These are phyloP conservation scores for Hapalemur alaotrensis DNA, from an alignment of 2,797 vertebrate species.

Conservation along the genomic window DNA sequence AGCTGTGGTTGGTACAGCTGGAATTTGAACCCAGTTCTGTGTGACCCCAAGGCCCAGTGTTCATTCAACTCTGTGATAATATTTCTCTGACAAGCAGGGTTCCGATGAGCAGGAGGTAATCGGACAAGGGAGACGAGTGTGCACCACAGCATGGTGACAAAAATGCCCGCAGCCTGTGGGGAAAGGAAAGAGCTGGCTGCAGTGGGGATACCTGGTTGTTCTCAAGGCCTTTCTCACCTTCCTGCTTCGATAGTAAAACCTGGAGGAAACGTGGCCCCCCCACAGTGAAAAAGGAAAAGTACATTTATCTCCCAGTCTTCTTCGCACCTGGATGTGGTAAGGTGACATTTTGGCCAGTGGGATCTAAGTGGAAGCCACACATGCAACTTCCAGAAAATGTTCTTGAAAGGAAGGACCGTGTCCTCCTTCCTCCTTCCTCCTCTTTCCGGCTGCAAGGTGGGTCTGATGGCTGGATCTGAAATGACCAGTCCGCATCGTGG, in stretches of 20 bases:
- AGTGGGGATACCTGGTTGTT: background rate
- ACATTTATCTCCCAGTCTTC: background rate
- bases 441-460: background rate
- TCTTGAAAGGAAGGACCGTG: background rate
- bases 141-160: fast-evolving
- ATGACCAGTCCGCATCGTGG: fast-evolving
- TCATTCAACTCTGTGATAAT: background rate
- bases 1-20: background rate
- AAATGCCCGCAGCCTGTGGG: background rate
- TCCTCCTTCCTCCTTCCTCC: background rate
- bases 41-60: background rate
- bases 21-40: background rate
- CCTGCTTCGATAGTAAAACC: background rate
- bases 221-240: background rate
- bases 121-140: background rate
- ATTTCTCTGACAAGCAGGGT: background rate
- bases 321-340: background rate
- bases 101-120: background rate
- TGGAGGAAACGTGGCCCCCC: background rate
- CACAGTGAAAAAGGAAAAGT: background rate
- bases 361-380: background rate
- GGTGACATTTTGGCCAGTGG: background rate
- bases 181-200: background rate
- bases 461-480: background rate
- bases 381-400: background rate